Conservation (phyloP, 2,113 vertebrate genomes). For the Eurystomus gularis region DNA sequence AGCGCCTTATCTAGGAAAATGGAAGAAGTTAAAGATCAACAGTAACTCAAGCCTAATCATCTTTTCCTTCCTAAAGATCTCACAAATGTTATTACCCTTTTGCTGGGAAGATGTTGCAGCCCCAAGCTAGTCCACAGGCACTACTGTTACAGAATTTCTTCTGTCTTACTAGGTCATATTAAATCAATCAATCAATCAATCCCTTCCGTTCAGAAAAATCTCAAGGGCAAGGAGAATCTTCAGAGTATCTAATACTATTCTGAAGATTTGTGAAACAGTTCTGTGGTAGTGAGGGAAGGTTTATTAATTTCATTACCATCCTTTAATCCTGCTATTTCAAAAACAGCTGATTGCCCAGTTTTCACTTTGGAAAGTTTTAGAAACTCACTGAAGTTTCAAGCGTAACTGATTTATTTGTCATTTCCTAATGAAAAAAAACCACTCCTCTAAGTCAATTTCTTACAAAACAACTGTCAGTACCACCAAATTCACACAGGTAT, state of each 20-base stretch:
- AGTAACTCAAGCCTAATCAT: not conserved
- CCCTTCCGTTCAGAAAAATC: not conserved
- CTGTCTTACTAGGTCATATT: not conserved
- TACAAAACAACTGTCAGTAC: not conserved
- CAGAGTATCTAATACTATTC: not conserved
- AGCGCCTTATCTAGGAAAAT: slow-evolving; percentile 85
- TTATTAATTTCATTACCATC: not conserved
- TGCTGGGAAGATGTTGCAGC: not conserved
- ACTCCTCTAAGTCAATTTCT: not conserved
- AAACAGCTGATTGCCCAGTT: not conserved
- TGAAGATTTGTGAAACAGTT: not conserved
- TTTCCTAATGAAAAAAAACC: not conserved
- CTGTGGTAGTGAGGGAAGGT: not conserved
- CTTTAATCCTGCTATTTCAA: not conserved
- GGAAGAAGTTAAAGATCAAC: not conserved
- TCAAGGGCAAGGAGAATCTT: not conserved
- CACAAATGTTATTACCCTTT: not conserved
- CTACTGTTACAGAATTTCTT: not conserved
- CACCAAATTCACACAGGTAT: not conserved
- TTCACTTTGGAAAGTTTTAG: not conserved
- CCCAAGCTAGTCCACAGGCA: not conserved
- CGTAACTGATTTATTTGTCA: not conserved
- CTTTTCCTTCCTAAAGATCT: not conserved
- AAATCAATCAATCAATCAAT: not conserved
- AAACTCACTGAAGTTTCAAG: not conserved